Conservation (phyloP, 2,888 invertebrate species). For the Acrocyrtus sp. region DNA sequence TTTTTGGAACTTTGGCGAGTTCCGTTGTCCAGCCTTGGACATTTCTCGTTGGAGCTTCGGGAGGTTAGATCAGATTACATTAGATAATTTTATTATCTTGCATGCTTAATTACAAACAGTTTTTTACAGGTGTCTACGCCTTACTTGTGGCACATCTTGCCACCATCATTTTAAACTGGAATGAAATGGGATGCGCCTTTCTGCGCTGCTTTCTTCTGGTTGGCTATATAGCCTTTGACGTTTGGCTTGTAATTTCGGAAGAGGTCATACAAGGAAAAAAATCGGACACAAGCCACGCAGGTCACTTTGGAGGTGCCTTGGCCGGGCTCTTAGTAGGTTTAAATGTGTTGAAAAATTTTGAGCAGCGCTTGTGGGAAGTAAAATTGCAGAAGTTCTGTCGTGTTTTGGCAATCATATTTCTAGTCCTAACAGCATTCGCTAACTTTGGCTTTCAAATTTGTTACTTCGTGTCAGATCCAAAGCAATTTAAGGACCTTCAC, state of each 20-base stretch:
- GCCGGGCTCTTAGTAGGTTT: slow-evolving; percentile 31
- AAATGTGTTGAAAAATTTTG: slow-evolving; percentile 27
- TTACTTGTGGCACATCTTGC: slow-evolving; percentile 87
- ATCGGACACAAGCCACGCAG: slow-evolving; percentile 17
- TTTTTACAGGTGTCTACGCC: slow-evolving; percentile 91
- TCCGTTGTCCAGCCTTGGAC: slow-evolving; percentile 79
- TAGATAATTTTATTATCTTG: too few species aligned
- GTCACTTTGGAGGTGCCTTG: slow-evolving; percentile 40
- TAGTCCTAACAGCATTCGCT: background rate
- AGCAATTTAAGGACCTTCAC: background rate
- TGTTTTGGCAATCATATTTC: slow-evolving; percentile 6
- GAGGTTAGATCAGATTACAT: too few species aligned
- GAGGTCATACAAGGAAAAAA: slow-evolving; percentile 26
- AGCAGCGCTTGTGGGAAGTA: slow-evolving; percentile 28
- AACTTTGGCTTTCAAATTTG: slow-evolving; percentile 30
- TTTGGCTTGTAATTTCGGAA: slow-evolving; percentile 14
- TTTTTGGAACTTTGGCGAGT: slow-evolving; percentile 73
- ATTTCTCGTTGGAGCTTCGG: slow-evolving; percentile 87
- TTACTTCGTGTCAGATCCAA: slow-evolving; percentile 15
- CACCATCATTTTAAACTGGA: slow-evolving; percentile 75
- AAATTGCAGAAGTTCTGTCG: slow-evolving; percentile 26
- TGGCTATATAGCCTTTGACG: slow-evolving; percentile 23
- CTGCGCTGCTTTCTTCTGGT: slow-evolving; percentile 33
- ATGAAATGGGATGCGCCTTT: slow-evolving; percentile 40
- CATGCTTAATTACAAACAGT: too few species aligned